Evolutionary conservation across 2,797 vertebrate genomes (phyloP).

Genomic region (Xiphorhynchus erythropygius): DNA sequence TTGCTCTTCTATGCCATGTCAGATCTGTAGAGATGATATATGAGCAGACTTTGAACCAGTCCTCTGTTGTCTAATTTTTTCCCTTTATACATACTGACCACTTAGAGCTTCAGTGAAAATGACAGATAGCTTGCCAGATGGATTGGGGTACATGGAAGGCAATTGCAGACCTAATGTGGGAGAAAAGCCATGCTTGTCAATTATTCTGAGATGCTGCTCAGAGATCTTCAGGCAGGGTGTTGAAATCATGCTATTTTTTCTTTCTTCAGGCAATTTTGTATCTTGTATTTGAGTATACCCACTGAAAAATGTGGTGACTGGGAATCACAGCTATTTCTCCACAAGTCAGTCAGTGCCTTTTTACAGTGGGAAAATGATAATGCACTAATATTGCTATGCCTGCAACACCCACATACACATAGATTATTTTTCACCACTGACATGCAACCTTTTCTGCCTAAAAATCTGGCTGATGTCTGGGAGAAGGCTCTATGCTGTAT

Average conservation of each 20-base stretch:
- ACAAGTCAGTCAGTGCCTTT: background rate
- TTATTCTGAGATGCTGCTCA: conserved; percentile 60
- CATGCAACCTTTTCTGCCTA: background rate
- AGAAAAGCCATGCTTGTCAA: conserved; percentile 64
- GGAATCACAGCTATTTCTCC: background rate
- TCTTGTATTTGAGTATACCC: background rate
- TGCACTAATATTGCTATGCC: background rate
- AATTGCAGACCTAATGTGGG: conserved; percentile 71
- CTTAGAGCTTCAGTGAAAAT: conserved; percentile 44
- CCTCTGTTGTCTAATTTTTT: background rate
- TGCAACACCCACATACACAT: background rate
- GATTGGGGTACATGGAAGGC: conserved; percentile 61
- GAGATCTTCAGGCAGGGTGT: conserved; percentile 20
- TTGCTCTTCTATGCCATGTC: background rate
- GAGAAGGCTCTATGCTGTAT: background rate
- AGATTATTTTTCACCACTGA: background rate
- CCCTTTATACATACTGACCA: background rate
- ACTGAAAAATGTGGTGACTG: background rate
- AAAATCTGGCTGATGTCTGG: background rate
- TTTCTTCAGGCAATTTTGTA: conserved; percentile 43
- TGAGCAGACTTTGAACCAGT: background rate
- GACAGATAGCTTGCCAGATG: conserved; percentile 48
- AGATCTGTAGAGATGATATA: background rate
- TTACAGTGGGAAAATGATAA: background rate
- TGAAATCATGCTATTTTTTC: conserved; percentile 22